Evolutionary conservation across 2,888 invertebrate genomes (phyloP).

Genomic region (Fragum fragum): DNA sequence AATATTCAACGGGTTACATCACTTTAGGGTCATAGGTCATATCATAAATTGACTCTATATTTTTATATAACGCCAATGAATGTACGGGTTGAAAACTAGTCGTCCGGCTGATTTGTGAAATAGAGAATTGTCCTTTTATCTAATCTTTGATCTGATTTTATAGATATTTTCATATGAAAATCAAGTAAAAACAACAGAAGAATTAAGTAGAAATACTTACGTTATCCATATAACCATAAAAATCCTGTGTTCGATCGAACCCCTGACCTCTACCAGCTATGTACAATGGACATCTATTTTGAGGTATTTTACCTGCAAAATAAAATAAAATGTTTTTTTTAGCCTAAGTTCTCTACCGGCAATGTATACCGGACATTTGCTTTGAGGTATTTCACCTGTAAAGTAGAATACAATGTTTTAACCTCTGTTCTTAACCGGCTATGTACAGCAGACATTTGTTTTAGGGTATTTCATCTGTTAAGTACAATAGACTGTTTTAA

Average conservation of each 20-base stretch:
- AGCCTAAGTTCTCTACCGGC: conserved; percentile 57
- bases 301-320: conserved; percentile 60
- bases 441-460: conserved; percentile 63
- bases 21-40: too few species aligned
- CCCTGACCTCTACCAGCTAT: conserved; percentile 63
- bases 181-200: too few species aligned
- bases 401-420: conserved; percentile 53
- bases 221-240: conserved; percentile 75
- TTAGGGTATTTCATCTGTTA: conserved; percentile 63
- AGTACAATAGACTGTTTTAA: too few species aligned
- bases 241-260: conserved; percentile 58
- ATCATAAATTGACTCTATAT: too few species aligned
- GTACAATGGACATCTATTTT: conserved; percentile 60
- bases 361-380: conserved; percentile 60
- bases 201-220: conserved; percentile 51
- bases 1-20: too few species aligned
- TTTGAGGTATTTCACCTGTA: conserved; percentile 64
- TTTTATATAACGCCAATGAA: too few species aligned
- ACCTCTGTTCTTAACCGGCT: conserved; percentile 58
- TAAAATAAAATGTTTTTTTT: conserved; percentile 58
- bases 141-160: too few species aligned
- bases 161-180: too few species aligned
- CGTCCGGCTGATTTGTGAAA: too few species aligned
- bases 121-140: too few species aligned
- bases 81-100: too few species aligned